Base-by-base conservation (phyloP, 2,113 vertebrate genomes). In the Bos javanicus region DNA sequence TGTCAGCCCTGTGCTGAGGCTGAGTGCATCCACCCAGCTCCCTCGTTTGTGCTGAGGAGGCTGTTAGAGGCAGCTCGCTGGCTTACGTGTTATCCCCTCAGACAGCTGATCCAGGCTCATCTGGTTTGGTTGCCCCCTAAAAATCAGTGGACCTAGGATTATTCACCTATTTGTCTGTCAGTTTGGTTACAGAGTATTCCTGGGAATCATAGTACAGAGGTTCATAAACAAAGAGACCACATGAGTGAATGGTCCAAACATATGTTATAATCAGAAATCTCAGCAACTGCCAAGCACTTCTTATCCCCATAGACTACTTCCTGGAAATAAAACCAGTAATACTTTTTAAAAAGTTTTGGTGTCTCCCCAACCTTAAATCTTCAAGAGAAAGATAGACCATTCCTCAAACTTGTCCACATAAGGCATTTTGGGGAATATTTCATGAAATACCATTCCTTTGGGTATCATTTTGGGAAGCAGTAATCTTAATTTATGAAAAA, bases 391-490 rank as follows among this genome's bases (percentile, higher is more conserved):
- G 2, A 15, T 43, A n/a, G 1, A 48, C 26, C 17, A 54, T 48
- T 78, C 54, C 13, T 93, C 30, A 95, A 30, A 95, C 33, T 39
- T 11, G 52, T 50, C n/a, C 46, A 23, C 67, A 5, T 13, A 59
- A 86, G 12, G 21, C 67, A 39, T 60, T 30, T 92, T 7, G 88
- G 62, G 90, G 76, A 67, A 26, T n/a, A 19, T 87, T 43, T 78
- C 62, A 59, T 59, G 21, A 76, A 84, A 90, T 25, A 86, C 9
- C 85, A 25, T 95, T 89, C 74, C 93, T 96, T 67, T 95, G 17
- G 28, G 39, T 64, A 48, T 71, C 84, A 26, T 33, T 87, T 96
- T 94, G 54, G 39, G 48, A 97, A 67, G 48, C 74, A 57, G 43
- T 48, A 43, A 17, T 83, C 33, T 87, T 87, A 89, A 87, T 81